Conservation (phyloP, 2,797 vertebrate genomes). For the Rhinella marina region DNA sequence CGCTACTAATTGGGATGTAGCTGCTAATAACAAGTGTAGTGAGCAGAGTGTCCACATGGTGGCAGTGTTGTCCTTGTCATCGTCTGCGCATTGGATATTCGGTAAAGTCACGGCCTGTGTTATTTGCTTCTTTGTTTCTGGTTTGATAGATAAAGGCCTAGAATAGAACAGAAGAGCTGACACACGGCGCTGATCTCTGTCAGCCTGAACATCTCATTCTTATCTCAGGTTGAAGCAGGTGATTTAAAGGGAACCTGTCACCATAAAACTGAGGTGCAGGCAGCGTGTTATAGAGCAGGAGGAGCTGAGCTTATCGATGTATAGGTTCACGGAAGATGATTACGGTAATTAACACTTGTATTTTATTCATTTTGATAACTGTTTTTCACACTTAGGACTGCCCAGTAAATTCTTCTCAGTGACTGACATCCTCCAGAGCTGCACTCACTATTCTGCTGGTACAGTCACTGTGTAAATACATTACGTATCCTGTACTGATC, state of each 20-base stretch:
- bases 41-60: constrained; percentile 64
- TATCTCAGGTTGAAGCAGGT: neutral
- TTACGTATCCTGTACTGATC: too few relatives aligned
- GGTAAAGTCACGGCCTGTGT: neutral
- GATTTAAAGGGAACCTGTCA: neutral
- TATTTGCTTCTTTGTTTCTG: neutral
- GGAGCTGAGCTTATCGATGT: too few relatives aligned
- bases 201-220: neutral
- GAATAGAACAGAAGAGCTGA: neutral
- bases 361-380: too few relatives aligned
- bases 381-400: too few relatives aligned
- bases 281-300: too few relatives aligned
- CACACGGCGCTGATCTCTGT: neutral
- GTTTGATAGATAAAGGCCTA: neutral
- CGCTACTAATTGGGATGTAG: neutral
- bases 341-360: too few relatives aligned
- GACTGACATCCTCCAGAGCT: too few relatives aligned
- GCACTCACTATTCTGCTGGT: too few relatives aligned
- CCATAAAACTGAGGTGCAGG: neutral
- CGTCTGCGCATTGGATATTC: too few relatives aligned
- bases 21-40: constrained; percentile 57
- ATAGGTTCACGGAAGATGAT: too few relatives aligned
- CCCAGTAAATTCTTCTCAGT: too few relatives aligned
- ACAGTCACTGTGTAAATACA: too few relatives aligned
- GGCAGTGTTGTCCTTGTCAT: neutral